Evolutionary conservation across 2,888 invertebrate species (phyloP).

Genomic region (Melipona bicolor): DNA sequence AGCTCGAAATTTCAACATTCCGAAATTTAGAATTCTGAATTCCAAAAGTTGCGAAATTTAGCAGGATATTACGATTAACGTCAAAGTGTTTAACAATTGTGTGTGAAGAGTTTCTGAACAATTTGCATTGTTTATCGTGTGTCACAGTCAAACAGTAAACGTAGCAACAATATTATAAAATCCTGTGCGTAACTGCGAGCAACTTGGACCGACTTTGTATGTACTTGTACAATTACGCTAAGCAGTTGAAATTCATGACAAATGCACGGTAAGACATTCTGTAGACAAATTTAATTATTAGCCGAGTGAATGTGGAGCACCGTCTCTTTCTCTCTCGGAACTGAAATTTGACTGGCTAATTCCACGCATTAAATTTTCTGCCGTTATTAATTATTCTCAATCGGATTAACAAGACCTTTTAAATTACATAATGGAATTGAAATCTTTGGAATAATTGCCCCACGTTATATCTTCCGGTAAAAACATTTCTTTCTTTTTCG

Average conservation of each 20-base stretch:
- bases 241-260: background rate
- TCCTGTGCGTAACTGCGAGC: background rate
- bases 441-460: background rate
- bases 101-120: background rate
- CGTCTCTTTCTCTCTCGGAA: background rate
- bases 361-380: background rate
- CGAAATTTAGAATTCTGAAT: too few relatives aligned
- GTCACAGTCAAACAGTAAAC: background rate
- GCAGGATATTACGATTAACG: background rate
- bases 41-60: background rate
- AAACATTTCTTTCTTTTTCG: background rate
- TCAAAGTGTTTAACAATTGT: background rate
- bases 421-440: background rate
- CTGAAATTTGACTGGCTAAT: conserved; percentile 2
- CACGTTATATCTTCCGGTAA: background rate
- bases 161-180: background rate
- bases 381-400: background rate
- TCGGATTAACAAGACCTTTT: background rate
- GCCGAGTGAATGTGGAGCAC: background rate
- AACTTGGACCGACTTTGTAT: background rate
- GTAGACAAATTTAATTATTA: conserved; percentile 1
- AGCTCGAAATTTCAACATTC: too few relatives aligned
- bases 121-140: background rate
- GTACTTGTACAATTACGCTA: background rate
- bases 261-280: background rate